phyloP scores from a whole-genome alignment of 2,888 invertebrate genomes.

The Sialis fuliginosa region DNA sequence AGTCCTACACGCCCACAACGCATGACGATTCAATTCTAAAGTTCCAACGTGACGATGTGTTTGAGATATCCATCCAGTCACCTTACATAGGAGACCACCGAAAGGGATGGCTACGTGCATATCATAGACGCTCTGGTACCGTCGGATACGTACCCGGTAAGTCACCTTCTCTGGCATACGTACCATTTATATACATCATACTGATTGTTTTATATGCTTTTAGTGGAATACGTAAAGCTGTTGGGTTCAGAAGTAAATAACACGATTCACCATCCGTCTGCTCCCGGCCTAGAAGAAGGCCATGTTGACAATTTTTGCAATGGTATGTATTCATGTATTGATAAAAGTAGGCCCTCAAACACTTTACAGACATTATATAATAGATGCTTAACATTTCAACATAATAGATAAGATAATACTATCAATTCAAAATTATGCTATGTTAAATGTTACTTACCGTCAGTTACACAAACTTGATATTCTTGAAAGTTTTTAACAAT shows the following conservation, averaged over 20 bases:
- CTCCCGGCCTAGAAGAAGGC: slow-evolving; percentile 18
- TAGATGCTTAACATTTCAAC: too few species aligned
- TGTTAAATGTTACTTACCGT: too few species aligned
- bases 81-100: slow-evolving; percentile 17
- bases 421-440: too few species aligned
- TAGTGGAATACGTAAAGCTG: slow-evolving; percentile 23
- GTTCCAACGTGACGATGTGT: slow-evolving; percentile 25
- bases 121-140: slow-evolving; percentile 23
- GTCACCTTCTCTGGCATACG: neutral
- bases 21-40: slow-evolving; percentile 13
- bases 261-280: slow-evolving; percentile 24
- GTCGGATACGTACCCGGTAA: slow-evolving; percentile 27
- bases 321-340: neutral
- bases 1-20: slow-evolving; percentile 19
- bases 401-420: too few species aligned
- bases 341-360: neutral
- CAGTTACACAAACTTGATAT: too few species aligned
- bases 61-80: slow-evolving; percentile 22
- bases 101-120: slow-evolving; percentile 24
- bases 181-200: neutral
- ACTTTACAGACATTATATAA: too few species aligned
- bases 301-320: neutral
- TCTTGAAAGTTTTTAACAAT: too few species aligned
- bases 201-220: slow-evolving; percentile 5
- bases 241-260: slow-evolving; percentile 23